A percentile compares a stretch with the other conserved stretches of the same genome.
These are phyloP conservation scores for Orthonychiurus folsomi DNA, from an alignment of 2,888 invertebrate genomes.

Conservation along the genomic window DNA sequence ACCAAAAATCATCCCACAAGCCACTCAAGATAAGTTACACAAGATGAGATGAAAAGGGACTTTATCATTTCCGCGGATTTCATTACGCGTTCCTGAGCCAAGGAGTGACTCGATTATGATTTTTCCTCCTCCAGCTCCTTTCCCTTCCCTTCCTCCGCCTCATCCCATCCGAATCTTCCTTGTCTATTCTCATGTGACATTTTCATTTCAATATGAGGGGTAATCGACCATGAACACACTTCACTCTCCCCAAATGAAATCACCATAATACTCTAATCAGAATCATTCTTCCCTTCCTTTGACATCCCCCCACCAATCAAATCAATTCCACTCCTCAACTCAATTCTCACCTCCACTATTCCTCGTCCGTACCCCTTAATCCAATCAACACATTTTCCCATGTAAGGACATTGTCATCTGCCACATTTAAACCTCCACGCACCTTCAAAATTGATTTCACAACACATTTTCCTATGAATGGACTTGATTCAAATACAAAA, in stretches of 20 bases:
- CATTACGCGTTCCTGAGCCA: constrained; percentile 25
- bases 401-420: not conserved
- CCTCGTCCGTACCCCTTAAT: constrained; percentile 2
- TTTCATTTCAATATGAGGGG: constrained; percentile 40
- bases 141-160: constrained; percentile 11
- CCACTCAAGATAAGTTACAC: constrained; percentile 22
- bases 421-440: not conserved
- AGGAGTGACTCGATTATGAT: constrained; percentile 27
- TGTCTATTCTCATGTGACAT: constrained; percentile 33
- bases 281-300: constrained; percentile 11
- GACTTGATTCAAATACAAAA: too few relatives aligned
- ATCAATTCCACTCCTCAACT: constrained; percentile 9
- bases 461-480: too few relatives aligned
- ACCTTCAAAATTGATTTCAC: too few relatives aligned
- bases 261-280: constrained; percentile 19
- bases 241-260: constrained; percentile 18
- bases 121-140: constrained; percentile 17
- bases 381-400: constrained; percentile 2
- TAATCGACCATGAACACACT: constrained; percentile 39
- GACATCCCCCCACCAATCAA: not conserved
- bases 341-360: constrained; percentile 7
- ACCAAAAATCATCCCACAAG: constrained; percentile 22
- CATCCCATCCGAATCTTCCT: constrained; percentile 8
- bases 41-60: constrained; percentile 26
- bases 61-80: constrained; percentile 30